phyloP scores from a whole-genome alignment of 2,113 vertebrate species.

The Cyprinus carpio region DNA sequence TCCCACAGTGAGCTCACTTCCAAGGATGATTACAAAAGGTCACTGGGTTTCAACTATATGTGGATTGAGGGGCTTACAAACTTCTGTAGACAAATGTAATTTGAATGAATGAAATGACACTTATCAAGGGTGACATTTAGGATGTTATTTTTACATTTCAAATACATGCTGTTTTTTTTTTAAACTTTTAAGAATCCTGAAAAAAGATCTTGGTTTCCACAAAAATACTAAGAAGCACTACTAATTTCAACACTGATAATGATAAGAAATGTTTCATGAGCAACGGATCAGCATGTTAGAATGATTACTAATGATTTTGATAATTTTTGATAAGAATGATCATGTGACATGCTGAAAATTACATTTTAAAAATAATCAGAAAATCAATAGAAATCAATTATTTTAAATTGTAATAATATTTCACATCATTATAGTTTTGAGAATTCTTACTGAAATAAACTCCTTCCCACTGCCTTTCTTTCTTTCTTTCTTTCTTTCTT shows the following conservation, averaged over 20 bases:
- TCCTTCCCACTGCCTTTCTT: too few relatives aligned
- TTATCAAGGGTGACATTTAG: not conserved
- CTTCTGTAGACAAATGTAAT: not conserved
- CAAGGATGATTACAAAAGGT: conserved; percentile 17
- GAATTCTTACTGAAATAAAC: too few relatives aligned
- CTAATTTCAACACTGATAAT: too few relatives aligned
- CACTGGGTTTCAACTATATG: not conserved
- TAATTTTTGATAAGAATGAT: too few relatives aligned
- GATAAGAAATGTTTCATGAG: too few relatives aligned
- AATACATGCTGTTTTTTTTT: not conserved
- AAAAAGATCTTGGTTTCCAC: too few relatives aligned
- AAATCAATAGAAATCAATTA: not conserved
- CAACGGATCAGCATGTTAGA: too few relatives aligned
- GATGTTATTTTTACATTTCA: not conserved
- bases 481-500: too few relatives aligned
- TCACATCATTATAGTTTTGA: not conserved
- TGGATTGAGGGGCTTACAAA: not conserved
- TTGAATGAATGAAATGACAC: not conserved
- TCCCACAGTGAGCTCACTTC: conserved; percentile 2
- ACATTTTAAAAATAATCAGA: too few relatives aligned
- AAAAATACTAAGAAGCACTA: not conserved
- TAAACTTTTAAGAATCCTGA: too few relatives aligned
- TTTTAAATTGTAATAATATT: not conserved
- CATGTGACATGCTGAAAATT: too few relatives aligned
- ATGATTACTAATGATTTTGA: too few relatives aligned